Percentiles rank a stretch among this genome's conserved stretches.
Evolutionary conservation across 2,888 invertebrate species (phyloP).

Genomic region (Calameuta filiformis): DNA sequence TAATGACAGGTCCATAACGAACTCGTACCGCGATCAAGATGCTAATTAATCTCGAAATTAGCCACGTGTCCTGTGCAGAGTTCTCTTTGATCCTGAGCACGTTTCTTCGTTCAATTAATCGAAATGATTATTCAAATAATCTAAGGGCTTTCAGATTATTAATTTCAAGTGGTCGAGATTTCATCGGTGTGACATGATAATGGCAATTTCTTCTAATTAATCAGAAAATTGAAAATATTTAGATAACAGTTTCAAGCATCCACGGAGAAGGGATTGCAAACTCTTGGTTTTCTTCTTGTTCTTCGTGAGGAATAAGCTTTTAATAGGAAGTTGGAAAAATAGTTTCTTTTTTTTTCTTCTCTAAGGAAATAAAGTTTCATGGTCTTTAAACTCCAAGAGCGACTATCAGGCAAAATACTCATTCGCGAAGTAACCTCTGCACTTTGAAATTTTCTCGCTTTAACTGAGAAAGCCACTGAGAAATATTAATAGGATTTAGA

Average conservation of each 20-base stretch:
- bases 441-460: not conserved
- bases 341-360: not conserved
- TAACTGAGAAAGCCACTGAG: not conserved
- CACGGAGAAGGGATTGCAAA: not conserved
- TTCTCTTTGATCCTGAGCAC: too few species aligned
- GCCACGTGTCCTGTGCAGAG: not conserved
- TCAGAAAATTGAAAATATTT: not conserved
- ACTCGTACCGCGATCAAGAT: not conserved
- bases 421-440: not conserved
- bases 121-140: too few species aligned
- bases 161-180: too few species aligned
- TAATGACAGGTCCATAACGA: not conserved
- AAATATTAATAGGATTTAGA: not conserved
- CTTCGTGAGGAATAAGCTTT: not conserved
- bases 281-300: not conserved
- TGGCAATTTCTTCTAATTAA: not conserved
- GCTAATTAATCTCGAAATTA: not conserved
- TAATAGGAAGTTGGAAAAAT: not conserved
- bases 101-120: too few species aligned
- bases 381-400: not conserved
- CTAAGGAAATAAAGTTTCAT: not conserved
- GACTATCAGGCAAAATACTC: not conserved
- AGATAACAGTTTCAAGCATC: not conserved
- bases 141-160: too few species aligned
- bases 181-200: not conserved